Conservation (phyloP, 1,140 invertebrate genomes). For the Scaptomyza hsui region DNA sequence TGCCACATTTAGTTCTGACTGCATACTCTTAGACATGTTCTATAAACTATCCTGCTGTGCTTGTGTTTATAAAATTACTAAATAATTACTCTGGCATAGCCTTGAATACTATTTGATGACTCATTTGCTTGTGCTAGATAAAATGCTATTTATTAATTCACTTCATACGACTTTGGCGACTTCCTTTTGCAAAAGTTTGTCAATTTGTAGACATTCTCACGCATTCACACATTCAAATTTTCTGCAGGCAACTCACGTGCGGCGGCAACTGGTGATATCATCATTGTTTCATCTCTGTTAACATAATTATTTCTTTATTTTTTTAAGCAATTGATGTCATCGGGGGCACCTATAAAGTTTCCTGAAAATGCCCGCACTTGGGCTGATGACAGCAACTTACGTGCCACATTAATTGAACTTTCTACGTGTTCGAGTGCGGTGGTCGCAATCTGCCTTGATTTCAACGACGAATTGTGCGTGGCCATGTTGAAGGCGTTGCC, state of each 20-base stretch:
- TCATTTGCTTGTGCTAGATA: background rate
- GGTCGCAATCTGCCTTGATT: slow-evolving; percentile 23
- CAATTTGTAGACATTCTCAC: slow-evolving; percentile 22
- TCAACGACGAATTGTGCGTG: slow-evolving; percentile 51
- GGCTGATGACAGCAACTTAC: slow-evolving; percentile 71
- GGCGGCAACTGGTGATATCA: slow-evolving; percentile 57
- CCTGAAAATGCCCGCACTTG: slow-evolving; percentile 39
- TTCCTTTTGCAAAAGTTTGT: slow-evolving; percentile 20
- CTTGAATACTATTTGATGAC: background rate
- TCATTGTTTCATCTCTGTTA: slow-evolving; percentile 44
- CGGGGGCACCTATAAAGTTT: slow-evolving; percentile 30
- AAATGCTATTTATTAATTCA: slow-evolving; percentile 27
- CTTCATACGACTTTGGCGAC: slow-evolving; percentile 13
- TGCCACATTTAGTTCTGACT: too few relatives aligned
- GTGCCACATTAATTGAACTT: slow-evolving; percentile 80
- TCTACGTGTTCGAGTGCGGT: slow-evolving; percentile 75
- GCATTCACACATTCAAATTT: slow-evolving; percentile 33
- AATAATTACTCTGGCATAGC: background rate
- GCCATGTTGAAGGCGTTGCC: slow-evolving; percentile 59
- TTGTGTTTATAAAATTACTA: too few relatives aligned
- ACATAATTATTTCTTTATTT: slow-evolving; percentile 45
- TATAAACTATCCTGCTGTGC: too few relatives aligned
- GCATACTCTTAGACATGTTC: too few relatives aligned
- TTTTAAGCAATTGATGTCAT: slow-evolving; percentile 56
- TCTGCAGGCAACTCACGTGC: slow-evolving; percentile 62